Evolutionary conservation across 2,113 vertebrate genomes (phyloP).

Genomic region (Gobius niger): DNA sequence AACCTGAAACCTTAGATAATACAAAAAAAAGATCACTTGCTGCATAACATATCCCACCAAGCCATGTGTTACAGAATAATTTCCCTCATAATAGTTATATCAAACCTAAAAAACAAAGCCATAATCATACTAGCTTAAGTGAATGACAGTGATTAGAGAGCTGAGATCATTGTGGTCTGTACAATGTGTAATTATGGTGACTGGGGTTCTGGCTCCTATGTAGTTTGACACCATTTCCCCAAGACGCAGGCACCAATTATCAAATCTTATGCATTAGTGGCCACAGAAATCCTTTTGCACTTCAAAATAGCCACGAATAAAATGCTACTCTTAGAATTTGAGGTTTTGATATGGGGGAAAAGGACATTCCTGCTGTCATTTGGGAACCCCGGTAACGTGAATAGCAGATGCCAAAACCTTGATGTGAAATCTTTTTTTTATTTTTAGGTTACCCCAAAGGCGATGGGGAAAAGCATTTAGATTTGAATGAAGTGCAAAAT

Average conservation of each 20-base stretch:
- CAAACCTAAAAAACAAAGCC: neutral
- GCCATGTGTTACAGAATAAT: neutral
- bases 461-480: neutral
- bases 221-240: slow-evolving; percentile 51
- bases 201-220: slow-evolving; percentile 21
- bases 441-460: neutral
- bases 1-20: too few relatives aligned
- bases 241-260: slow-evolving; percentile 48
- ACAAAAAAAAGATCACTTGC: too few relatives aligned
- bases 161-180: neutral
- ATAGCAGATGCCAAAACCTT: slow-evolving; percentile 4
- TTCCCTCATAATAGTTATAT: neutral
- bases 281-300: slow-evolving; percentile 24
- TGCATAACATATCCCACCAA: too few relatives aligned
- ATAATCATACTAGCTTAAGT: neutral
- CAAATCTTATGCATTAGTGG: slow-evolving; percentile 32
- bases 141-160: slow-evolving; percentile 9
- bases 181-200: slow-evolving; percentile 27
- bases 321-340: neutral
- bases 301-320: neutral
- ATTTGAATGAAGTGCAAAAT: neutral
- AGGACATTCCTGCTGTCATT: neutral
- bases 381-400: neutral
- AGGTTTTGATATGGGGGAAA: neutral
- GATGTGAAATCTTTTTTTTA: neutral